phyloP scores from a whole-genome alignment of 2,888 invertebrate genomes.

The Caradrina clavipalpis region DNA sequence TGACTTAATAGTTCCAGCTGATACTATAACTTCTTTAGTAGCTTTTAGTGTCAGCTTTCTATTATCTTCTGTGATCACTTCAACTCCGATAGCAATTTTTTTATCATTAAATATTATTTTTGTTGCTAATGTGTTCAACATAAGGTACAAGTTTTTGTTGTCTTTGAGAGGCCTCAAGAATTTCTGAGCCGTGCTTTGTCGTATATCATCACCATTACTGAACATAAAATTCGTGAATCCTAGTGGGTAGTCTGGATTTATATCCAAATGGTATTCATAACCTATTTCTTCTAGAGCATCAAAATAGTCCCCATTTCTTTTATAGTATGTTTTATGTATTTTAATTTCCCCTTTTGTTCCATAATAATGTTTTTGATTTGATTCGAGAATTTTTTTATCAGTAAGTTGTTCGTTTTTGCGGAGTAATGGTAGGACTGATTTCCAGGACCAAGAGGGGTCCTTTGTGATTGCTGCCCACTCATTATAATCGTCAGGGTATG shows the following conservation, averaged over 20 bases:
- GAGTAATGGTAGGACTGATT: conserved; percentile 18
- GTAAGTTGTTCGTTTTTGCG: conserved; percentile 23
- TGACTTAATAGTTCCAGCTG: conserved; percentile 85
- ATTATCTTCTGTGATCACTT: conserved; percentile 71
- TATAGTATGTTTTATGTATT: conserved; percentile 68
- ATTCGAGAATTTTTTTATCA: conserved; percentile 26
- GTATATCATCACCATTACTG: conserved; percentile 80
- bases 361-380: conserved; percentile 65
- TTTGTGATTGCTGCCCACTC: conserved; percentile 29
- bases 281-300: conserved; percentile 84
- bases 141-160: conserved; percentile 73
- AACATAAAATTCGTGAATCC: conserved; percentile 85
- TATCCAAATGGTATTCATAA: conserved; percentile 62
- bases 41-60: conserved; percentile 68
- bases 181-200: conserved; percentile 86
- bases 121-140: conserved; percentile 85
- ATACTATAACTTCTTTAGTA: conserved; percentile 84
- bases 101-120: conserved; percentile 86
- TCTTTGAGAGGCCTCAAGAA: conserved; percentile 77
- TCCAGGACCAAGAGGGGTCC: conserved; percentile 38
- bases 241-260: conserved; percentile 56
- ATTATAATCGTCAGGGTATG: conserved; percentile 35
- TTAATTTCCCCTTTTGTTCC: conserved; percentile 81
- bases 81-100: conserved; percentile 83
- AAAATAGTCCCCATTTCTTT: conserved; percentile 63